These are phyloP conservation scores for Ostrea denselamellosa DNA, from an alignment of 1,140 invertebrate species.

Conservation along the genomic window DNA sequence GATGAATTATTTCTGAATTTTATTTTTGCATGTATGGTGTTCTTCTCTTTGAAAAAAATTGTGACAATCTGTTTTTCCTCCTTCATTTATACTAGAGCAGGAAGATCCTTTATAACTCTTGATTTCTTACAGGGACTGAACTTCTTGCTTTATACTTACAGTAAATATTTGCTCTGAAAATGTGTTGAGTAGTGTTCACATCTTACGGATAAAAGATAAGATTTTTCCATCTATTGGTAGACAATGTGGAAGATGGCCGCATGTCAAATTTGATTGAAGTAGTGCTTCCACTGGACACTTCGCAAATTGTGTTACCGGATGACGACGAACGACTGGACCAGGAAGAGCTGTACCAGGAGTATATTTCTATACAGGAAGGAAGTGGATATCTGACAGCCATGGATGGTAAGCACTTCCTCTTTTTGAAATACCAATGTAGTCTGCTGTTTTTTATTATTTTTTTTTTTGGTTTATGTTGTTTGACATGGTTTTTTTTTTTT, in stretches of 20 bases:
- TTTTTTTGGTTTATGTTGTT: neutral
- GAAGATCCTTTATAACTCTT: too few relatives aligned
- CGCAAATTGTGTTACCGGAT: conserved; percentile 70
- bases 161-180: too few relatives aligned
- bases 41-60: too few relatives aligned
- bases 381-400: conserved; percentile 72
- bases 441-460: neutral
- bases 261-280: conserved; percentile 78
- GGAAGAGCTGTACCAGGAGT: conserved; percentile 77
- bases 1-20: too few relatives aligned
- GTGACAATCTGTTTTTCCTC: too few relatives aligned
- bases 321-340: conserved; percentile 67
- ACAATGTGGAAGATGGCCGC: conserved; percentile 64
- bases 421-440: neutral
- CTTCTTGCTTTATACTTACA: too few relatives aligned
- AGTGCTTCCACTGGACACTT: conserved; percentile 72
- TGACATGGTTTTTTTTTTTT: neutral
- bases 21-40: too few relatives aligned
- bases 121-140: too few relatives aligned
- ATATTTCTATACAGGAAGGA: conserved; percentile 74
- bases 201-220: too few relatives aligned
- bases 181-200: too few relatives aligned
- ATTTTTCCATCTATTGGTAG: neutral
- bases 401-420: conserved; percentile 66
- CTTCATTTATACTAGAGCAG: too few relatives aligned